phyloP scores from a whole-genome alignment of 2,888 invertebrate genomes.

The Zelleria hepariella region DNA sequence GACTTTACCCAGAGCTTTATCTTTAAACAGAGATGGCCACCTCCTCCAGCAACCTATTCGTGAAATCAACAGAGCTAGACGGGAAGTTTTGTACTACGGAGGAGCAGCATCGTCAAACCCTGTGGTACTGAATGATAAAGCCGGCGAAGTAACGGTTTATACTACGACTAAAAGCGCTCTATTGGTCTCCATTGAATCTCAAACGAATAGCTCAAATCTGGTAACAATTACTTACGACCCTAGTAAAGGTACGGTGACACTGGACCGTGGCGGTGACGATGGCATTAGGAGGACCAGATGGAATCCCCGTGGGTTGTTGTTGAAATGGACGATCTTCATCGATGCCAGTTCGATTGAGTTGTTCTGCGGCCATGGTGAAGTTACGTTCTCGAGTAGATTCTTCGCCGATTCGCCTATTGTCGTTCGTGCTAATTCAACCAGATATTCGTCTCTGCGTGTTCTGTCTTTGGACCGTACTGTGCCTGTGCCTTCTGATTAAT shows the following conservation, averaged over 20 bases:
- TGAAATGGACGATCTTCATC: constrained; percentile 30
- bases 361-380: constrained; percentile 41
- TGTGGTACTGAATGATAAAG: constrained; percentile 27
- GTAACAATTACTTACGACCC: not conserved
- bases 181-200: constrained; percentile 27
- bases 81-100: constrained; percentile 7
- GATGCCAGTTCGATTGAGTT: constrained; percentile 49
- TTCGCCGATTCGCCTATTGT: constrained; percentile 29
- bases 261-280: constrained; percentile 45
- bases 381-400: constrained; percentile 42
- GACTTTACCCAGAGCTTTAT: constrained; percentile 44
- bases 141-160: constrained; percentile 34
- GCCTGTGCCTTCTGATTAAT: not conserved
- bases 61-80: constrained; percentile 18
- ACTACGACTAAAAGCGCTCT: constrained; percentile 23
- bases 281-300: constrained; percentile 40
- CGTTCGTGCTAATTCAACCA: constrained; percentile 17
- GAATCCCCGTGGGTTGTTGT: constrained; percentile 24
- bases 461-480: constrained; percentile 28
- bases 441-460: constrained; percentile 20
- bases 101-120: constrained; percentile 12
- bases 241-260: constrained; percentile 24
- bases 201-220: constrained; percentile 12
- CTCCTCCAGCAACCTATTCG: constrained; percentile 39
- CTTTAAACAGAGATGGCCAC: constrained; percentile 24